Percentiles rank a stretch among this genome's conserved stretches.
Conservation (phyloP, 2,113 vertebrate genomes). For the Oryzias woworae region DNA sequence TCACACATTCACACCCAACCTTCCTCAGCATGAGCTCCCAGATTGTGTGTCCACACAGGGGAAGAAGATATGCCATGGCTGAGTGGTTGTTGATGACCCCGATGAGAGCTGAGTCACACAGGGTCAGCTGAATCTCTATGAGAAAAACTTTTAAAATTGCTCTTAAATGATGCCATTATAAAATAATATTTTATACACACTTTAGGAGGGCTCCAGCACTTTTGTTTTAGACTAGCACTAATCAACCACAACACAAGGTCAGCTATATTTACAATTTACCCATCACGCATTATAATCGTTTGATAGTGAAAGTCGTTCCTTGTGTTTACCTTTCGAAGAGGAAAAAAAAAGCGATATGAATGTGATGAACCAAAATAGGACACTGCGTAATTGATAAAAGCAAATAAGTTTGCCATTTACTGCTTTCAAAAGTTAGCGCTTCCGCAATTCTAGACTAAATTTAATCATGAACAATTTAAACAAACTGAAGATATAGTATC, state of each 20-base stretch:
- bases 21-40: conserved; percentile 12
- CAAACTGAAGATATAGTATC: not conserved
- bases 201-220: too few species aligned
- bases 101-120: conserved; percentile 1
- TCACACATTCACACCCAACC: conserved; percentile 17
- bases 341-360: not conserved
- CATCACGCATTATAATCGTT: not conserved
- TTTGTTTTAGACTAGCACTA: not conserved
- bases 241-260: not conserved
- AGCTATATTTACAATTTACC: not conserved
- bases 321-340: not conserved
- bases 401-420: not conserved
- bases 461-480: not conserved
- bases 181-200: too few species aligned
- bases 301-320: not conserved
- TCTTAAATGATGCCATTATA: too few species aligned
- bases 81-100: conserved; percentile 1
- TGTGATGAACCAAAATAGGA: conserved; percentile 2
- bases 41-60: not conserved
- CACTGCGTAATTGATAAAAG: not conserved
- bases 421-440: not conserved
- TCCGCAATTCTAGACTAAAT: not conserved
- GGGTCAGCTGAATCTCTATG: not conserved
- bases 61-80: not conserved
- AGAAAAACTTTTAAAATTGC: too few species aligned